Conservation (phyloP, 2,888 invertebrate genomes). For the Pyrrhosoma nymphula region DNA sequence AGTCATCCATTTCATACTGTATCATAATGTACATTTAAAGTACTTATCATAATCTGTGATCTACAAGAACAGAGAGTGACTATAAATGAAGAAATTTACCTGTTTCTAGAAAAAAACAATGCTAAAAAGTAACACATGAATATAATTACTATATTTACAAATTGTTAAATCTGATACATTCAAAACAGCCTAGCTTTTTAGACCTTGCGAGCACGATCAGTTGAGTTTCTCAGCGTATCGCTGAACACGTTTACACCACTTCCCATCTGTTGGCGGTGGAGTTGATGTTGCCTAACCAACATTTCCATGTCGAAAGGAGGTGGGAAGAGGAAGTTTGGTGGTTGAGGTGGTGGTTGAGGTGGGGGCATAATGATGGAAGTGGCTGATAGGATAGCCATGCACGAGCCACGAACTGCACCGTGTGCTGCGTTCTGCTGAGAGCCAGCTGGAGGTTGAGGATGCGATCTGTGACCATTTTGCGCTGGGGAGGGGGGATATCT, state of each 20-base stretch:
- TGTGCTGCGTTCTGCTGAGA: neutral
- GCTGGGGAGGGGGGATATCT: neutral
- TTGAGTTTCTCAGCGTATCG: neutral
- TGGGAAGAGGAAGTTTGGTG: conserved; percentile 28
- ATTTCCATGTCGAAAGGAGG: neutral
- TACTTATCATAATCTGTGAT: neutral
- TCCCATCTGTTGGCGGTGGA: conserved; percentile 51
- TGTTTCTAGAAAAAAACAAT: no score
- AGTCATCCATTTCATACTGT: neutral
- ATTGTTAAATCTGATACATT: no score
- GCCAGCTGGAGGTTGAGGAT: neutral
- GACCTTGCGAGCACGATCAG: neutral
- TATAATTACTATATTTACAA: no score
- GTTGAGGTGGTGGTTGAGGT: neutral
- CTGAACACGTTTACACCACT: neutral
- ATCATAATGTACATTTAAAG: neutral
- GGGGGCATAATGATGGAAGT: conserved; percentile 28
- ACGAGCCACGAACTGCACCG: neutral
- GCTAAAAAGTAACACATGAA: no score
- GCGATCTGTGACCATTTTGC: neutral
- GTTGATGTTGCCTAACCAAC: conserved; percentile 24
- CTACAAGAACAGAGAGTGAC: neutral
- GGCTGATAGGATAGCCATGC: conserved; percentile 17
- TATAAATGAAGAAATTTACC: neutral
- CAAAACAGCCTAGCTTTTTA: neutral